Base-by-base conservation (phyloP, 2,113 vertebrate species). In the Protomyctophum bolini region DNA sequence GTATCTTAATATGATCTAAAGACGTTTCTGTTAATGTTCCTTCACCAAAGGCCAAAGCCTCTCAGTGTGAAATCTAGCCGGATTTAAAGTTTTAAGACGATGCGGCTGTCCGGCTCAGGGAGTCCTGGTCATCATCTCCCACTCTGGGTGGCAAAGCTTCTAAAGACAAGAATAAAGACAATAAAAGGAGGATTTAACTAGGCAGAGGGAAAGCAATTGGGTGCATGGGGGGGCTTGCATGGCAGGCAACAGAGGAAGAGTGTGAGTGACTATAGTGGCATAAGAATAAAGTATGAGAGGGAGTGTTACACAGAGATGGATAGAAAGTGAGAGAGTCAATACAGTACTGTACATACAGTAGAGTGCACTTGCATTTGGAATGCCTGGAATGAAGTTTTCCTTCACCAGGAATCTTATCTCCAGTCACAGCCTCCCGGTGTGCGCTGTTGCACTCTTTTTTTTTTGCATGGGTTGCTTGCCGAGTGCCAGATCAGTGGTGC, bases 21-120 rank as follows among this genome's bases (percentile, higher is more conserved):
- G 85, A 70, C 85, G 88, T 84, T 56, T 33, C 83, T 84, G 79
- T 83, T 81, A 89, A 83, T 81, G 83, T 90, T 83, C 75, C 48
- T 64, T 80, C 87, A 67, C 76, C 81, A 81, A 85, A 83, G 86
- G 79, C 62, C 33, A 70, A 81, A 85, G 77, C 81, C 77, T 82
- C 66, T 70, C 76, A 84, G 87, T 87, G 86, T 88, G 85, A 90
- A 87, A 87, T 87, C 86, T 87, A 86, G 86, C 82, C 71, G 72
- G 80, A 89, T 87, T 89, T 86, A 91, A 91, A 90, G 87, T 92
- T 90, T 91, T 79, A 90, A 87, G 33, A 41, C 33, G 3, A 6
- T 87, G 84, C 85, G 86, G 81, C 79, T 21, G 84, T 83, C 87
- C 82, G 82, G 81, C 75, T 82, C 66, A 77, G 88, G 76, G 75